phyloP scores from a whole-genome alignment of 2,797 vertebrate genomes.

The Austrolebias charrua region DNA sequence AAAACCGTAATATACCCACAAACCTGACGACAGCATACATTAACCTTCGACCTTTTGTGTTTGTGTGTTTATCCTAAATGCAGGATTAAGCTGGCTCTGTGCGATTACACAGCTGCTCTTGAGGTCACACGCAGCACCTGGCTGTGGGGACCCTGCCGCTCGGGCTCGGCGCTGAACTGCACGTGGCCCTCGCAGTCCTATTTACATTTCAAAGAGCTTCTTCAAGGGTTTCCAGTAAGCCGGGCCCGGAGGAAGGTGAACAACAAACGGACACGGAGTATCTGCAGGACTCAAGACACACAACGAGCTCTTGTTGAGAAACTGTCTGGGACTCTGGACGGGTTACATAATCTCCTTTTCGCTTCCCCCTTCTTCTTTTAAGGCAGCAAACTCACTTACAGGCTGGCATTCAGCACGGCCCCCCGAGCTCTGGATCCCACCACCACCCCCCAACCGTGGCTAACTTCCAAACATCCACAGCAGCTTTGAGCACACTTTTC shows the following conservation, averaged over 20 bases:
- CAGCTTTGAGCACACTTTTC: constrained; percentile 52
- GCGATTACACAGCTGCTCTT: constrained; percentile 66
- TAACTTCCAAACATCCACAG: constrained; percentile 58
- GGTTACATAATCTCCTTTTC: constrained; percentile 59
- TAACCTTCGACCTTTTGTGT: constrained; percentile 56
- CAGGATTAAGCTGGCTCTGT: constrained; percentile 29
- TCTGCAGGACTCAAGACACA: constrained; percentile 40
- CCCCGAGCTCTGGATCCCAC: constrained; percentile 40
- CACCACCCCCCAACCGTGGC: constrained; percentile 36
- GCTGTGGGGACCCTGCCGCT: constrained; percentile 47
- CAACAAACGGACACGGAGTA: constrained; percentile 40
- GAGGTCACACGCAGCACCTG: constrained; percentile 62
- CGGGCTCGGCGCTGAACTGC: constrained; percentile 52
- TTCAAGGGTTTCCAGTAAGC: constrained; percentile 63
- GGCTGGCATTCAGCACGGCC: constrained; percentile 37
- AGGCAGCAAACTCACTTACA: constrained; percentile 49
- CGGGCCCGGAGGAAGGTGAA: constrained; percentile 53
- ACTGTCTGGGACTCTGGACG: constrained; percentile 42
- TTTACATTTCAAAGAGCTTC: constrained; percentile 73
- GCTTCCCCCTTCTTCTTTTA: constrained; percentile 50
- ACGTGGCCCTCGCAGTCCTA: constrained; percentile 56
- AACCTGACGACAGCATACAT: constrained; percentile 11
- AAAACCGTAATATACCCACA: constrained; percentile 8
- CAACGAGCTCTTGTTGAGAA: constrained; percentile 40
- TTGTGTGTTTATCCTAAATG: constrained; percentile 49